Evolutionary conservation across 2,888 invertebrate genomes (phyloP).

Genomic region (Amiota minor): DNA sequence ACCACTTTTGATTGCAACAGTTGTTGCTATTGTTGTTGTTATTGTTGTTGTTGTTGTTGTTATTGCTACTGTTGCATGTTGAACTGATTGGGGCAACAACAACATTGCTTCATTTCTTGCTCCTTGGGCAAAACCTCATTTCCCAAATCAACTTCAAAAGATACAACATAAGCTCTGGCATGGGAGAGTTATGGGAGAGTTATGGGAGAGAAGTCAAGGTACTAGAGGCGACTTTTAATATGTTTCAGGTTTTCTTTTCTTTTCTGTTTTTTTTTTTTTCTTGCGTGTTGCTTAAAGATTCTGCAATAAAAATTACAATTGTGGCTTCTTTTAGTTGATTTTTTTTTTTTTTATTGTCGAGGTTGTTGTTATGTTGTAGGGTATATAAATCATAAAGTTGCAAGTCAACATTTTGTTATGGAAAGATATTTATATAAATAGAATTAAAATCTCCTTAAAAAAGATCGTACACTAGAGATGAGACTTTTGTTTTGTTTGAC

Average conservation of each 20-base stretch:
- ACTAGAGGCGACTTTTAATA: background rate
- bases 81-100: constrained; percentile 14
- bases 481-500: too few relatives aligned
- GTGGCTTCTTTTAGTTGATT: background rate
- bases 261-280: background rate
- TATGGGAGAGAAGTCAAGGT: background rate
- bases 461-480: too few relatives aligned
- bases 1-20: constrained; percentile 7
- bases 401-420: too few relatives aligned
- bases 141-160: constrained; percentile 1
- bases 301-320: constrained; percentile 16
- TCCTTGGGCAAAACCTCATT: background rate
- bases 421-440: too few relatives aligned
- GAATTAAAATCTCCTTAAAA: too few relatives aligned
- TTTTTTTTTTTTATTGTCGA: background rate
- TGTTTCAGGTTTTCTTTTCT: background rate
- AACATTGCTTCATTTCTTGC: background rate
- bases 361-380: background rate
- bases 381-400: background rate
- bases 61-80: constrained; percentile 23
- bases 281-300: background rate
- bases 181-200: too few relatives aligned
- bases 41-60: constrained; percentile 9
- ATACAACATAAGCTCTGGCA: background rate
- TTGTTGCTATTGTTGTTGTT: constrained; percentile 24